A percentile compares a stretch with the other conserved stretches of the same genome.
Conservation (phyloP, 2,113 vertebrate species). For the Antennarius striatus region DNA sequence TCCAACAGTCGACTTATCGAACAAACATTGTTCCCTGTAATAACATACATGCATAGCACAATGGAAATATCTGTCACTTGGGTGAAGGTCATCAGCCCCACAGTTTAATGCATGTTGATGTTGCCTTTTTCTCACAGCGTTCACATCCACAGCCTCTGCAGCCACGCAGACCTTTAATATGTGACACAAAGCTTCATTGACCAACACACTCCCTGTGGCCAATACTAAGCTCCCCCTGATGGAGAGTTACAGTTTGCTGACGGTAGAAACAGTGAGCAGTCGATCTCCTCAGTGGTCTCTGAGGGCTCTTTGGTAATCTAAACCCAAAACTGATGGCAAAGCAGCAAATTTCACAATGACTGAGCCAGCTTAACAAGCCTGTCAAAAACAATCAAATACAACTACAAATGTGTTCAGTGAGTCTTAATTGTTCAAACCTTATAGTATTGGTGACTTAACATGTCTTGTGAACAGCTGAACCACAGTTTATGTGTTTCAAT, state of each 20-base stretch:
- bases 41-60: background rate
- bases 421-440: background rate
- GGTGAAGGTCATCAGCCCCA: constrained; percentile 22
- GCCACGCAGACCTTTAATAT: constrained; percentile 1
- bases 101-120: constrained; percentile 25
- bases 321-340: constrained; percentile 9
- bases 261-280: constrained; percentile 22
- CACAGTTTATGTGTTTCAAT: constrained; percentile 5
- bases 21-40: background rate
- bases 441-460: background rate
- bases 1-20: no score
- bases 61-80: background rate
- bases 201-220: constrained; percentile 15
- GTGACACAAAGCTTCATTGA: constrained; percentile 43
- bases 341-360: background rate
- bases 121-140: background rate
- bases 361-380: background rate
- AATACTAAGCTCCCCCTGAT: constrained; percentile 18
- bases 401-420: background rate
- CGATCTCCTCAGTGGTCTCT: constrained; percentile 24
- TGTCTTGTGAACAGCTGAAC: background rate
- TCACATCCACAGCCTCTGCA: background rate
- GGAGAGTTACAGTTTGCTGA: constrained; percentile 48
- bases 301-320: constrained; percentile 22
- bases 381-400: background rate